A percentile compares a stretch with the other conserved stretches of the same genome.
Conservation (phyloP, 2,113 vertebrate genomes). For the Aplodontia rufa region DNA sequence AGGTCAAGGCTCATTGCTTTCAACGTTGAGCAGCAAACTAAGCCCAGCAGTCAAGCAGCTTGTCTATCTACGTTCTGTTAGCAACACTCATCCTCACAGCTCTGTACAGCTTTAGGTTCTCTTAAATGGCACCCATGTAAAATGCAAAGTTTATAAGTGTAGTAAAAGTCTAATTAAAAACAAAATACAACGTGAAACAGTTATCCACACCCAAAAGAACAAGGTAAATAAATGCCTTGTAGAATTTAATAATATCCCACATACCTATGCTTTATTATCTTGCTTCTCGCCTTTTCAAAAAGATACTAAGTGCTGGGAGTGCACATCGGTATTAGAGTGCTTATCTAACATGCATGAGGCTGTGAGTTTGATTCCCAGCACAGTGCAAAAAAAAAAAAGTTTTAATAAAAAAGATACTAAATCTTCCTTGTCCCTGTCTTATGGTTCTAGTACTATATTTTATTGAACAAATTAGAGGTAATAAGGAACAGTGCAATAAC, state of each 20-base stretch:
- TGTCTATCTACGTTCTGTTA: neutral
- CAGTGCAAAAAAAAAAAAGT: too few species aligned
- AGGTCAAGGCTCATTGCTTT: neutral
- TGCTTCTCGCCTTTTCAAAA: neutral
- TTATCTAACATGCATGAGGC: too few species aligned
- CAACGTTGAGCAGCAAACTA: neutral
- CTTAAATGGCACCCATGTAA: neutral
- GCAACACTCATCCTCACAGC: neutral
- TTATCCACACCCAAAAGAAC: neutral
- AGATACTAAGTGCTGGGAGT: too few species aligned
- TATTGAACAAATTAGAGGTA: neutral
- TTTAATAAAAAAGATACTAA: neutral
- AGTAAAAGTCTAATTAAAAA: neutral
- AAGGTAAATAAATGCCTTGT: neutral
- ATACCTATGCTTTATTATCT: neutral
- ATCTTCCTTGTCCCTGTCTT: neutral
- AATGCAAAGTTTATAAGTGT: neutral
- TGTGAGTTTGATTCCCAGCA: too few species aligned
- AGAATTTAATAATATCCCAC: neutral
- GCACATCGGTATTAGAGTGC: too few species aligned
- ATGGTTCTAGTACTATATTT: neutral
- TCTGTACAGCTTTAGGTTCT: neutral
- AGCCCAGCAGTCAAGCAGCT: neutral
- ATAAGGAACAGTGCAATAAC: neutral
- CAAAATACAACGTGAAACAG: slow-evolving; percentile 8